These are phyloP conservation scores for Pseudochirops corinnae DNA, from an alignment of 2,797 vertebrate genomes.

Conservation along the genomic window DNA sequence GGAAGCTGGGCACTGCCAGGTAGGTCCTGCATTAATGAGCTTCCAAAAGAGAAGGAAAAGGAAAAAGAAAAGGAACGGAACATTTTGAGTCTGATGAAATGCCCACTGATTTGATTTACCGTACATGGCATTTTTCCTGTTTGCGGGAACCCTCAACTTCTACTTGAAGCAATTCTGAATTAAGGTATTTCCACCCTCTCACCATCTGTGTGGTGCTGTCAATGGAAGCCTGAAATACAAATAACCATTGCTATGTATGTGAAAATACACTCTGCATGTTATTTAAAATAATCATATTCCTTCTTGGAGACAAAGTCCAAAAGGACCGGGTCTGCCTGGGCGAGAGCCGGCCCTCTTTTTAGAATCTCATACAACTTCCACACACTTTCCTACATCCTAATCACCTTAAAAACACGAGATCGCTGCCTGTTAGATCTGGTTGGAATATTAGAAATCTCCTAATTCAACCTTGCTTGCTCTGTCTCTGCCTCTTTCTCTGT, in stretches of 20 bases:
- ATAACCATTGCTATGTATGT: neutral
- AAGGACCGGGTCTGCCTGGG: neutral
- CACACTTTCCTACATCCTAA: neutral
- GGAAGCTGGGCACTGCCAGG: neutral
- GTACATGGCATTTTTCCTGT: neutral
- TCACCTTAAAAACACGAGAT: neutral
- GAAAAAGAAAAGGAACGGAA: neutral
- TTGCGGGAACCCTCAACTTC: neutral
- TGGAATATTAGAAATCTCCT: neutral
- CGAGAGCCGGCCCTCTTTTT: neutral
- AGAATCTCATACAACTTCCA: neutral
- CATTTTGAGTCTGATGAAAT: constrained; percentile 24
- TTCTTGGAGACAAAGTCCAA: neutral
- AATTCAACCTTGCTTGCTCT: neutral
- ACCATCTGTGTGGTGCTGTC: neutral
- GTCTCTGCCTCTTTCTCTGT: neutral
- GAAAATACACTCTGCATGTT: neutral
- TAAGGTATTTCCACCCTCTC: constrained; percentile 9
- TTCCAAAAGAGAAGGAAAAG: constrained; percentile 12
- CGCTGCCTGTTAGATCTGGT: neutral
- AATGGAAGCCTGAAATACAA: neutral
- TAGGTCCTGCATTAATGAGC: neutral
- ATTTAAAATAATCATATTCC: neutral
- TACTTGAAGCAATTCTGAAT: constrained; percentile 15
- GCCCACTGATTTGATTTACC: constrained; percentile 30